Evolutionary conservation across 2,888 invertebrate species (phyloP).

Genomic region (Automeris io): DNA sequence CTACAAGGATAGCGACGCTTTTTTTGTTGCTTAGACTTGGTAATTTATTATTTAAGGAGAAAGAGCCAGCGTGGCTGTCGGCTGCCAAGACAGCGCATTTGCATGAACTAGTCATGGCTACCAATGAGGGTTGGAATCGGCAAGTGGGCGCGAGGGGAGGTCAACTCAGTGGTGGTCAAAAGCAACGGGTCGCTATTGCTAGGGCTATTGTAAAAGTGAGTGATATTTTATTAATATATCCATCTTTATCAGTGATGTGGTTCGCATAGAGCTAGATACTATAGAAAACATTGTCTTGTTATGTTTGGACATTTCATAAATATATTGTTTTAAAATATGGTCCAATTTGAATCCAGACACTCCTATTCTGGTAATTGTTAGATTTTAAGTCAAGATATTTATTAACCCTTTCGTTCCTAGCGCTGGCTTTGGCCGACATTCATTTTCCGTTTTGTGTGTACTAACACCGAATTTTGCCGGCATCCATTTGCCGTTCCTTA

Average conservation of each 20-base stretch:
- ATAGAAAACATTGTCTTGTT: no score
- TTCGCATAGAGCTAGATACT: not conserved
- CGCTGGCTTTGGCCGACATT: no score
- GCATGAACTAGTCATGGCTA: conserved; percentile 86
- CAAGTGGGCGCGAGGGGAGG: conserved; percentile 92
- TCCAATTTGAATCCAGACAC: no score
- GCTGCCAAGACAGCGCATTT: conserved; percentile 92
- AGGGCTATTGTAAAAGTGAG: conserved; percentile 90
- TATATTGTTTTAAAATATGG: no score
- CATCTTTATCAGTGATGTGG: conserved; percentile 26
- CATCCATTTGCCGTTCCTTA: no score
- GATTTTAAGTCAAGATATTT: no score
- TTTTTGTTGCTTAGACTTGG: not conserved
- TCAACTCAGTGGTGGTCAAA: conserved; percentile 95
- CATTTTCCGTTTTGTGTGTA: no score
- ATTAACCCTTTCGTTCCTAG: no score
- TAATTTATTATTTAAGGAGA: conserved; percentile 13
- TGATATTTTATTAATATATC: not conserved
- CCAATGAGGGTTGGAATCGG: conserved; percentile 84
- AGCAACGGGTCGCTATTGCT: conserved; percentile 95
- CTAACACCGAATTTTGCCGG: no score
- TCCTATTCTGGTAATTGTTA: no score
- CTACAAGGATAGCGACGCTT: not conserved
- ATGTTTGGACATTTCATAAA: no score
- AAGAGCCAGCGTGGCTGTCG: conserved; percentile 58